Evolutionary conservation across 2,888 invertebrate species (phyloP), one percentile per base, ranked within the genome.

Genomic region (Philonicus albiceps): DNA sequence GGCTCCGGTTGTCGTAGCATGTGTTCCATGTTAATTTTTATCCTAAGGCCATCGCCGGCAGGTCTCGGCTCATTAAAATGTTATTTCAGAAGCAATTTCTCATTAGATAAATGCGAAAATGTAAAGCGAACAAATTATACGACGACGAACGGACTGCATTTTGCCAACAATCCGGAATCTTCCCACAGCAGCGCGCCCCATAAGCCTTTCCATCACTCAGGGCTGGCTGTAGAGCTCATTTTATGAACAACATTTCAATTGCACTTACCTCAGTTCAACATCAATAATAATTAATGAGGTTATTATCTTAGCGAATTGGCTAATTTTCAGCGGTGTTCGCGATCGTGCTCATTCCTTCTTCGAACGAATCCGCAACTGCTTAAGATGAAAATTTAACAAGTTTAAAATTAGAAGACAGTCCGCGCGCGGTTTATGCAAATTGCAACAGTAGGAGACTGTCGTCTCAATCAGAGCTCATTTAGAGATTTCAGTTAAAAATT

Each of bases 21-120:
- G 76, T 76, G 76, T 76, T 76, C 76, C 76, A 76, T 76, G 76
- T 76, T 34, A 22, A 43, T 43, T 74, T 74, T 76, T 76, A 76
- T 76, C 76, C 40, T 76, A 76, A 76, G 76, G 76, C 76, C 76
- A 76, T 76, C 76, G 16, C 34, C 6, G 19, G 40, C 76, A 64
- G 76, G 76, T 76, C 76, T 13, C 34, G 76, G 22, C 76, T 76
- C 76, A 43, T 37, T 43, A 76, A 40, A 76, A 76, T 43, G 34
- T 34, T 76, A 76, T 37, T 76, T 76, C 76, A 76, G 76, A 76
- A 76, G 76, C 76, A 76, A 76, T 76, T 76, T 76, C 76, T 40
- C 76, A 76, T 76, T 76, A 76, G 43, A 40, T 76, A 76, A 76
- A 76, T 27, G 64, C 27, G 64, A 64, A 27, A 64, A 64, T 64